Base-by-base conservation (phyloP, 2,888 invertebrate species). In the Acanthosepion lycidas region DNA sequence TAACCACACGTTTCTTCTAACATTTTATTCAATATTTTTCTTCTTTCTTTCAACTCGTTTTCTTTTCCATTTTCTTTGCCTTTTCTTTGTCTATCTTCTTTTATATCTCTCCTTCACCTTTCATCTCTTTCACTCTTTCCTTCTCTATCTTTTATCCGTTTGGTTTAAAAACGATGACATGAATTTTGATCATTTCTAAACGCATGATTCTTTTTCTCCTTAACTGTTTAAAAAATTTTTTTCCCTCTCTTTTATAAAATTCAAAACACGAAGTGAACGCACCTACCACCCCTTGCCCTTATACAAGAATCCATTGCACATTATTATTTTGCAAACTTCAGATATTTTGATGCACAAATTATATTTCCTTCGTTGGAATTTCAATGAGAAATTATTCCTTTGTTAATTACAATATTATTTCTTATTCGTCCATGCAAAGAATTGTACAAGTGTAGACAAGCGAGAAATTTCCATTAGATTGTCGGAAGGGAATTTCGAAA, bases 321-420 rank as follows among this genome's bases (percentile, higher is more conserved):
- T 64, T 64, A 6, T 64, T n/a, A n/a, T 78, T n/a, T 78, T 78
- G 78, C n/a, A 78, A 78, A n/a, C 78, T n/a, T 28, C 78, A n/a
- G n/a, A 78, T 78, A 78, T 78, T 78, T 78, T n/a, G n/a, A 78
- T 8, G 78, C 78, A n/a, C 78, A 78, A 78, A 78, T 78, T 78
- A 78, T 78, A n/a, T 78, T 78, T n/a, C 78, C 78, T 78, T 78
- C 78, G 15, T 78, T 78, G 78, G 78, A 78, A 78, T 78, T 78
- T 12, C 78, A 78, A 78, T 78, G 78, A 78, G 59, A 78, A 78
- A 78, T 78, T 78, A 78, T 78, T 78, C n/a, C 78, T n/a, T n/a
- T n/a, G 78, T 78, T 78, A 78, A 78, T 78, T 78, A n/a, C 9
- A n/a, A 78, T 78, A 78, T 78, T n/a, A 78, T 78, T 78, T 78